Conservation (phyloP, 1,140 invertebrate species). For the Dendrolimus kikuchii region DNA sequence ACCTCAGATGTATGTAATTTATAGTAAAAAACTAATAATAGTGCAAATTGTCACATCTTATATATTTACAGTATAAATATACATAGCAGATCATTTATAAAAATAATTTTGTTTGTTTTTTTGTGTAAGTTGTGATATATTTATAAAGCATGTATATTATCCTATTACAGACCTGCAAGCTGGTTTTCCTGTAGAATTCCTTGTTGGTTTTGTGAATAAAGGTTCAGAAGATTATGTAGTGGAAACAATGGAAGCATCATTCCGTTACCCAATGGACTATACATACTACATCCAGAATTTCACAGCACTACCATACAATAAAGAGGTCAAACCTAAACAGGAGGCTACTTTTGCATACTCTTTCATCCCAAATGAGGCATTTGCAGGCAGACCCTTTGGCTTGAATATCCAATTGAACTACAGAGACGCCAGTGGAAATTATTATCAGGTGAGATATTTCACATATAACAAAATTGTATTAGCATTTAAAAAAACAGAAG, state of each 20-base stretch:
- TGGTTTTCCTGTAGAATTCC: constrained; percentile 93
- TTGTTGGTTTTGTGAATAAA: constrained; percentile 97
- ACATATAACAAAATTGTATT: no score
- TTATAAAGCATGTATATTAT: constrained; percentile 20
- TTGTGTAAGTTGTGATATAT: background rate
- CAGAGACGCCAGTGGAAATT: constrained; percentile 81
- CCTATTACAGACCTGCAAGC: constrained; percentile 87
- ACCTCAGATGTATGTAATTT: no score
- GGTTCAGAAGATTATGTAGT: constrained; percentile 92
- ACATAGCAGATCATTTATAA: no score
- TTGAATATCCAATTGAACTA: constrained; percentile 95
- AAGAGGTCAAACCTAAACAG: constrained; percentile 89
- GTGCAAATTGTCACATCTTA: no score
- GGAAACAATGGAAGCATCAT: constrained; percentile 95
- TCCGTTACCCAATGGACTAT: constrained; percentile 99
- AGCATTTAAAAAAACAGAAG: no score
- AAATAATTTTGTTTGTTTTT: background rate
- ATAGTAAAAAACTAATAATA: no score
- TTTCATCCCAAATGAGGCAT: constrained; percentile 95
- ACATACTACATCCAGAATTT: constrained; percentile 99
- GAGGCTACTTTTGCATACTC: constrained; percentile 97
- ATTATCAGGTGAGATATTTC: constrained; percentile 71
- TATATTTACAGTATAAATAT: no score
- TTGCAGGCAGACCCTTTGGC: constrained; percentile 96
- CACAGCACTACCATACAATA: constrained; percentile 91